A percentile compares a stretch with the other conserved stretches of the same genome.
Evolutionary conservation across 2,113 vertebrate species (phyloP).

Genomic region (Pachycephala philippinensis): DNA sequence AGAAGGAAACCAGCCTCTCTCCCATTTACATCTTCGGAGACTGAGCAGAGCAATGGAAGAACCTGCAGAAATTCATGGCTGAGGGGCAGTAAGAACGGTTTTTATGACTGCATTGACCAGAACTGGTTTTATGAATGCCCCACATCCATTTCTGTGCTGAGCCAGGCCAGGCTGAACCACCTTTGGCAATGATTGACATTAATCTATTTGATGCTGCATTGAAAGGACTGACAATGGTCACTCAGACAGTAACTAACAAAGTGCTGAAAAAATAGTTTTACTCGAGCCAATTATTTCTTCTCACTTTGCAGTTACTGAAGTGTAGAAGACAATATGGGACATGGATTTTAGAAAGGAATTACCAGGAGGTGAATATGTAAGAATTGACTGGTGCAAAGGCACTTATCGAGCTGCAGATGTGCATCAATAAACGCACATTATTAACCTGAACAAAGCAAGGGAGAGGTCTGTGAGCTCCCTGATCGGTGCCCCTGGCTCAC

Average conservation of each 20-base stretch:
- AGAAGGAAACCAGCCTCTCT: background rate
- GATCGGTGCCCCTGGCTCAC: background rate
- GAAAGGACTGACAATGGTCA: background rate
- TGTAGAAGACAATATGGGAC: background rate
- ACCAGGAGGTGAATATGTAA: background rate
- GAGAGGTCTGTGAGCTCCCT: background rate
- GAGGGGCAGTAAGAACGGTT: background rate
- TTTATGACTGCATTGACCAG: background rate
- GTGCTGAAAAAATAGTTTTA: background rate
- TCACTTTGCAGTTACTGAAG: background rate
- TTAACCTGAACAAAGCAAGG: background rate
- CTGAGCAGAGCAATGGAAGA: background rate
- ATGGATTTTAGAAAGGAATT: conserved; percentile 9
- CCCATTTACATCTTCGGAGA: background rate
- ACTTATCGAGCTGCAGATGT: background rate
- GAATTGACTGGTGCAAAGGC: background rate
- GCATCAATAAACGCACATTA: background rate
- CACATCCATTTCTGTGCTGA: background rate
- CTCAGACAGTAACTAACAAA: background rate
- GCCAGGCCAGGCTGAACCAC: background rate
- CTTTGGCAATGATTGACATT: background rate
- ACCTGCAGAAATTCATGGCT: background rate
- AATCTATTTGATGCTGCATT: background rate
- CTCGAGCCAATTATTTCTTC: background rate
- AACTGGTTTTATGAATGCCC: background rate